Evolutionary conservation across 2,888 invertebrate genomes (phyloP).

Genomic region (Merodon equestris): DNA sequence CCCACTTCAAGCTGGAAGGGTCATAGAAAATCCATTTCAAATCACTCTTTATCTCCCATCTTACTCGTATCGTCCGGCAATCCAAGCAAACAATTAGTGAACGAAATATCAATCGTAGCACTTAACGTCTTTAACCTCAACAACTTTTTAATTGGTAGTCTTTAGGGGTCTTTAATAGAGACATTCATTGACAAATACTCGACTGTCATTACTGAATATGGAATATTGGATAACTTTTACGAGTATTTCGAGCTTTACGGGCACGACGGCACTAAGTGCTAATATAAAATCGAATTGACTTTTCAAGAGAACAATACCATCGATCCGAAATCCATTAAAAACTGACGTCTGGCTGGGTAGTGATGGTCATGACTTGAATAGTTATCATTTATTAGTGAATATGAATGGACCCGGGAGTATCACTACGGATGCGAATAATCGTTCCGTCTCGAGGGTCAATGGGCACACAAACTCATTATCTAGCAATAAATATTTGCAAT

Average conservation of each 20-base stretch:
- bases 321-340: too few species aligned
- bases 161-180: not conserved
- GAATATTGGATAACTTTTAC: slow-evolving; percentile 3
- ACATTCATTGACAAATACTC: slow-evolving; percentile 16
- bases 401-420: not conserved
- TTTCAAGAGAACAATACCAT: slow-evolving; percentile 26
- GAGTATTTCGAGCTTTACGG: not conserved
- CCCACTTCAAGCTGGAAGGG: too few species aligned
- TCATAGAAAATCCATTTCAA: too few species aligned
- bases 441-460: not conserved
- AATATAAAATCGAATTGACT: slow-evolving; percentile 27
- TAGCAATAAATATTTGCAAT: not conserved
- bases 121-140: too few species aligned
- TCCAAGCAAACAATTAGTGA: too few species aligned
- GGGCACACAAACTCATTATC: not conserved
- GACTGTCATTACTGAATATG: slow-evolving; percentile 22
- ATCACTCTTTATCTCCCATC: too few species aligned
- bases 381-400: not conserved
- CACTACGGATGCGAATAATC: not conserved
- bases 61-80: too few species aligned
- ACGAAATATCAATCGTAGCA: too few species aligned
- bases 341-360: too few species aligned
- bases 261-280: too few species aligned
- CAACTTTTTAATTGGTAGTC: too few species aligned
- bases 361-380: slow-evolving; percentile 17